These are phyloP conservation scores for Petrosia ficiformis DNA, from an alignment of 37 sponge, comb jelly and placozoan genomes.

Conservation along the genomic window DNA sequence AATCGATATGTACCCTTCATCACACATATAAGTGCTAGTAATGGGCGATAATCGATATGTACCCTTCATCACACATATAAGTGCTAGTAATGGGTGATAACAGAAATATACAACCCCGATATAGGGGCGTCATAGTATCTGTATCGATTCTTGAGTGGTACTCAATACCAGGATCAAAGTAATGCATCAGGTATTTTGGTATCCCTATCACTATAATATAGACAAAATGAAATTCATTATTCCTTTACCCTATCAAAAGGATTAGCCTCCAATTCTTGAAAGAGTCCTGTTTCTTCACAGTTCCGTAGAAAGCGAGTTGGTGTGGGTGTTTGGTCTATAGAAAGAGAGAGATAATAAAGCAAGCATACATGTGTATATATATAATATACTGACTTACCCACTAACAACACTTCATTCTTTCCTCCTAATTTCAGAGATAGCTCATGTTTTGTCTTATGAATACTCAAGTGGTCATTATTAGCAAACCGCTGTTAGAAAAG, in stretches of 20 bases:
- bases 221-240: too few relatives aligned
- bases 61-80: too few relatives aligned
- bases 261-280: conserved; percentile 78
- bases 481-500: conserved; percentile 53
- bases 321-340: conserved; percentile 94
- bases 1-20: too few relatives aligned
- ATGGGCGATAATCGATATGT: too few relatives aligned
- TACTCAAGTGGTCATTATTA: conserved; percentile 73
- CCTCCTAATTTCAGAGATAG: conserved; percentile 57
- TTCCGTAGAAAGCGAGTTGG: conserved; percentile 84
- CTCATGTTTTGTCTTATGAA: conserved; percentile 74
- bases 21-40: too few relatives aligned
- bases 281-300: conserved; percentile 75
- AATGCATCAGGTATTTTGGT: too few relatives aligned
- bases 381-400: conserved; percentile 23
- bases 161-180: too few relatives aligned
- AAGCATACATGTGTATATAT: not conserved
- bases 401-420: conserved; percentile 10
- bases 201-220: too few relatives aligned
- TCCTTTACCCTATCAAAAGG: conserved; percentile 84
- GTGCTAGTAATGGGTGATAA: too few relatives aligned
- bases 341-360: not conserved
- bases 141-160: not conserved
- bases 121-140: not conserved
- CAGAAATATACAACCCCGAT: too few relatives aligned